Percentiles rank a stretch among this genome's conserved stretches.
phyloP scores from a whole-genome alignment of 2,888 invertebrate species.

The Notodonta ziczac region DNA sequence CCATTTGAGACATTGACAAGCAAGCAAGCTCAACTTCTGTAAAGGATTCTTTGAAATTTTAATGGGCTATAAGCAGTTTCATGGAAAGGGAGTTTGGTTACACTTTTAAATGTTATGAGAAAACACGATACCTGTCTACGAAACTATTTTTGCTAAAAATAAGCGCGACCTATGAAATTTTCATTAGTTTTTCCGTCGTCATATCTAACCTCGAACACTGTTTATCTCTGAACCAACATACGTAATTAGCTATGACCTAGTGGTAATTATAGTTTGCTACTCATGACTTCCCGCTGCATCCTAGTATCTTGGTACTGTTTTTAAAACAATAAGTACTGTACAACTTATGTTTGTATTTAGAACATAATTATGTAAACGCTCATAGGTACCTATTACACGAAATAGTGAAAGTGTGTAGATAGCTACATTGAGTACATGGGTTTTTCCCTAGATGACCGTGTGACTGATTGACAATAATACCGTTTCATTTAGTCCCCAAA shows the following conservation, averaged over 20 bases:
- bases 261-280: slow-evolving; percentile 53
- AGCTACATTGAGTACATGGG: too few relatives aligned
- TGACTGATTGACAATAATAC: too few relatives aligned
- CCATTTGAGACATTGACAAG: slow-evolving; percentile 71
- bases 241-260: slow-evolving; percentile 55
- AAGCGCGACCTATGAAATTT: slow-evolving; percentile 14
- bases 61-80: slow-evolving; percentile 39
- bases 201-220: slow-evolving; percentile 26
- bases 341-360: too few relatives aligned
- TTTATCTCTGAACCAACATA: slow-evolving; percentile 37
- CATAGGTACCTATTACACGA: too few relatives aligned
- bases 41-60: slow-evolving; percentile 70
- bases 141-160: background rate
- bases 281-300: slow-evolving; percentile 36
- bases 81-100: background rate
- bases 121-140: too few relatives aligned
- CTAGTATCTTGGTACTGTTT: slow-evolving; percentile 33
- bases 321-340: slow-evolving; percentile 12
- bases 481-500: too few relatives aligned
- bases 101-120: background rate
- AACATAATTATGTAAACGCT: too few relatives aligned
- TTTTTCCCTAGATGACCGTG: too few relatives aligned
- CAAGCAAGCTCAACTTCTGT: slow-evolving; percentile 57
- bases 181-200: slow-evolving; percentile 19
- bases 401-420: too few relatives aligned